Evolutionary conservation across 2,113 vertebrate genomes (phyloP), one percentile per base, ranked within the genome.

Genomic region (Sinocyclocheilus anshuiensis): DNA sequence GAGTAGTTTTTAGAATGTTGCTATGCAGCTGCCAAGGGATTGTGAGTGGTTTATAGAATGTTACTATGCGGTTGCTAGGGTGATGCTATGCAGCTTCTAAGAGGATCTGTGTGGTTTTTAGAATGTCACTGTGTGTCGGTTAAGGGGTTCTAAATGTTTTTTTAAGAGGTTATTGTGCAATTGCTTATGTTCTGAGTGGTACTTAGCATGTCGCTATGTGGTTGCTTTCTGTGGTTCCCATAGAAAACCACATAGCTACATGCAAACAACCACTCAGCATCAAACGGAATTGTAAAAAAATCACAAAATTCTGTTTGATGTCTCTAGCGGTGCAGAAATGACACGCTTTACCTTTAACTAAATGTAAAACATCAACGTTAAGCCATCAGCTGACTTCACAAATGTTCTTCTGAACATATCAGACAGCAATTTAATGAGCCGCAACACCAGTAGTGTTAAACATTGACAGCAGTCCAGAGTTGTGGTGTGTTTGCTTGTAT

Each of bases 371-470:
- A 83, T 83, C 45, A 71, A 57, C 13, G 5, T 57, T 39, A 39
- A 74, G 22, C 18, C 6, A 74, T 74, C 67, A 83, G 11, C 65
- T 74, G 80, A 82, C 39, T 81, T 65, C 7, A 39, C n/a, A 48
- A 48, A 45, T 36, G 39, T 50, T 59, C 2, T 53, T 82, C 16
- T 82, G 26, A 59, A 71, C 65, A 53, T 71, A 71, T 83, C 65
- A 33, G 26, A 71, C 65, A 55, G 18, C 48, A 20, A 18, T 83
- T 83, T 83, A 72, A 83, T 74, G 81, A 83, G 45, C 48, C 67
- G 39, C 16, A 26, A 72, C 48, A n/a, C 11, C 67, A 45, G 33
- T 18, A 16, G 18, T 13, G 81, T 83, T 83, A 83, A 83, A 83
- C 81, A 83, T 83, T 83, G 81, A 83, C 81, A 20, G 24, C 65